These are phyloP conservation scores for Drosophila lini DNA, from an alignment of 1,140 invertebrate genomes.

Conservation along the genomic window DNA sequence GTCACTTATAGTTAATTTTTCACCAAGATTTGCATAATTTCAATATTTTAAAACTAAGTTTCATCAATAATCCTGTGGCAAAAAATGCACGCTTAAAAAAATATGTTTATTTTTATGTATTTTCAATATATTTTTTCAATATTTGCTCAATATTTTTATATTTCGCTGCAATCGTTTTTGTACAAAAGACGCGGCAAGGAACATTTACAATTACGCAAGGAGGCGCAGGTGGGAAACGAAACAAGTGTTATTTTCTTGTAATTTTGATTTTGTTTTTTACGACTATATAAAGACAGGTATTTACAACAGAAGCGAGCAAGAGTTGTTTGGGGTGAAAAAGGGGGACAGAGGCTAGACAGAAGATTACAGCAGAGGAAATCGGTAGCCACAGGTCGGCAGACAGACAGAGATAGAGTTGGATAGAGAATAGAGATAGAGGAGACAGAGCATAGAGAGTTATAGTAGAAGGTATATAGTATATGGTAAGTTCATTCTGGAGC, in stretches of 20 bases:
- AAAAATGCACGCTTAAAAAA: not conserved
- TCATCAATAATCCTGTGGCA: not conserved
- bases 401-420: conserved; percentile 48
- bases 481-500: conserved; percentile 37
- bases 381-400: conserved; percentile 58
- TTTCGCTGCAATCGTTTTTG: conserved; percentile 6
- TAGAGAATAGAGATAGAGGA: conserved; percentile 40
- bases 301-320: conserved; percentile 63
- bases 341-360: conserved; percentile 63
- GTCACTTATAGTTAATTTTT: no score
- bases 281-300: conserved; percentile 42
- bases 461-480: conserved; percentile 12
- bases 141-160: not conserved
- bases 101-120: not conserved
- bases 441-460: conserved; percentile 40
- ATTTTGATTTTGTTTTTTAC: conserved; percentile 13
- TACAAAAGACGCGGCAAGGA: conserved; percentile 36
- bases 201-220: conserved; percentile 39
- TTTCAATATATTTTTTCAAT: no score
- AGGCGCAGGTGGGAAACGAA: conserved; percentile 17
- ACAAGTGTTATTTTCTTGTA: conserved; percentile 30
- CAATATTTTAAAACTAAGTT: no score
- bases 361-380: conserved; percentile 68
- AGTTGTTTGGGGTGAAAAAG: conserved; percentile 10
- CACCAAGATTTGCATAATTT: not conserved